Evolutionary conservation across 2,113 vertebrate species (phyloP).

Genomic region (Eublepharis macularius): DNA sequence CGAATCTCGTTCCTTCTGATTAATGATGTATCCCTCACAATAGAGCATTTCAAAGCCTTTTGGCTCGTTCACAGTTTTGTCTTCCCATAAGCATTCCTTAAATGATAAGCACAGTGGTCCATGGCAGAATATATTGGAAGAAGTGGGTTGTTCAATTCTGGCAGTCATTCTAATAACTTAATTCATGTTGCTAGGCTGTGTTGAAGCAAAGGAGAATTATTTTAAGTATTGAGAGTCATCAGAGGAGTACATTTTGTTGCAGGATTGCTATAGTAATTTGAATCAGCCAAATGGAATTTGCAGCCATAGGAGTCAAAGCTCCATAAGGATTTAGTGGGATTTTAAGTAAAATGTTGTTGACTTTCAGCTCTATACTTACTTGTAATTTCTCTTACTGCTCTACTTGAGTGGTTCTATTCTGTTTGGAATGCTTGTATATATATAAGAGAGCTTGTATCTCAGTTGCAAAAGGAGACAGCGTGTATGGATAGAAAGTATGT

Average conservation of each 20-base stretch:
- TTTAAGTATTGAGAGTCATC: too few species aligned
- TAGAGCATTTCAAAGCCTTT: too few species aligned
- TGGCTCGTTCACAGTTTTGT: too few species aligned
- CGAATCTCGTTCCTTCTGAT: too few species aligned
- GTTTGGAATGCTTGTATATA: neutral
- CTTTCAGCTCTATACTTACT: too few species aligned
- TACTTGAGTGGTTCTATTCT: neutral
- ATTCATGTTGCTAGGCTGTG: neutral
- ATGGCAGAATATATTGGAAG: neutral
- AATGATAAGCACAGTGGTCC: neutral
- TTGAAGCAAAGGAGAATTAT: too few species aligned
- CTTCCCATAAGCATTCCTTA: neutral
- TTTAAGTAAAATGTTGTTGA: too few species aligned
- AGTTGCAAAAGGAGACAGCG: neutral
- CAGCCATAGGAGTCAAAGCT: neutral
- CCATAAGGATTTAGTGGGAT: neutral
- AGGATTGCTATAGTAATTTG: neutral
- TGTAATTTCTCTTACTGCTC: too few species aligned
- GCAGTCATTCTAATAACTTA: neutral
- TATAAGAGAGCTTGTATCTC: neutral
- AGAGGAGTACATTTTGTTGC: too few species aligned
- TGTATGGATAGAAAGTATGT: neutral
- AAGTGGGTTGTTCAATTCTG: neutral
- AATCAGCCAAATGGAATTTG: neutral
- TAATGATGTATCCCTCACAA: too few species aligned